Evolutionary conservation across 2,113 vertebrate genomes (phyloP).

Genomic region (Centropristis striata): DNA sequence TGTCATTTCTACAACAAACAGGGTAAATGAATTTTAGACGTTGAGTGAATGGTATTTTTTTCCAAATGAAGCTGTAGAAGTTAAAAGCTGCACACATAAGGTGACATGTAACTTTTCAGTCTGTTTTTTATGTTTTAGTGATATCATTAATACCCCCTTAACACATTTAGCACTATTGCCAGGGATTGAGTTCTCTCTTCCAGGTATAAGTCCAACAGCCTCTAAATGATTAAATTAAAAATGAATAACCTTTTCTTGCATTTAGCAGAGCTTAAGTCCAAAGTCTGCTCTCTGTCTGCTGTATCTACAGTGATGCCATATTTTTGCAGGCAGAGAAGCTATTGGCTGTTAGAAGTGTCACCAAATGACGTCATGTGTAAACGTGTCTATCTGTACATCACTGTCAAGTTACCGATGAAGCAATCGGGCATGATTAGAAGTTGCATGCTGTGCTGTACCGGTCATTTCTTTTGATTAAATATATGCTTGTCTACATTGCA

Average conservation of each 20-base stretch:
- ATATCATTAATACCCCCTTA: not conserved
- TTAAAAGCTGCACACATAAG: not conserved
- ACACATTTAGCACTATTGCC: not conserved
- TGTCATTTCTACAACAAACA: no score
- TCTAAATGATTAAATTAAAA: not conserved
- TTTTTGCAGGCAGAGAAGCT: not conserved
- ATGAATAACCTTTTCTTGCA: not conserved
- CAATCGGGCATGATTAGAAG: not conserved
- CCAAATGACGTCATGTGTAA: not conserved
- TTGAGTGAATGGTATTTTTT: not conserved
- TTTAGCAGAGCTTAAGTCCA: slow-evolving; percentile 5
- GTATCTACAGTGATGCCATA: not conserved
- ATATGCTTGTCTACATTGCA: not conserved
- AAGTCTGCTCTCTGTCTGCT: slow-evolving; percentile 2
- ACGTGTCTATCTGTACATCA: not conserved
- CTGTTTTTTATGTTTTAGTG: not conserved
- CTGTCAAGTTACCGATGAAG: not conserved
- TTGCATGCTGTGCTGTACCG: not conserved
- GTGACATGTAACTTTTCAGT: not conserved
- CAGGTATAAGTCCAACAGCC: not conserved
- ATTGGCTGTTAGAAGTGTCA: not conserved
- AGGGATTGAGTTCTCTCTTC: not conserved
- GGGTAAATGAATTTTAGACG: not conserved
- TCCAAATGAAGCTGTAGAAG: not conserved
- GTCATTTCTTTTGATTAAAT: not conserved